These are phyloP conservation scores for Bhutanitis thaidina DNA, from an alignment of 2,888 invertebrate genomes.

Conservation along the genomic window DNA sequence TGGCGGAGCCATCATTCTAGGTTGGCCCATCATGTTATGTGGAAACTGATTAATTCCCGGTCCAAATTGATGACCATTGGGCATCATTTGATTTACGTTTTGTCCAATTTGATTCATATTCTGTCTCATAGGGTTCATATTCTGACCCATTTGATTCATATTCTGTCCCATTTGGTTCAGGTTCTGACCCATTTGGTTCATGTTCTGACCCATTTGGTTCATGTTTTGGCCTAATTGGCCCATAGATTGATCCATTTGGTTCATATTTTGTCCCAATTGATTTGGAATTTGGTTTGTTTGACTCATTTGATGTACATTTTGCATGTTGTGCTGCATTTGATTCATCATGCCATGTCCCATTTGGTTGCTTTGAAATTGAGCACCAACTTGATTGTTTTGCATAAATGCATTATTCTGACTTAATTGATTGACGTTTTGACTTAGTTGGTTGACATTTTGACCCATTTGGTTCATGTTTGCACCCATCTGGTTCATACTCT, in stretches of 20 bases:
- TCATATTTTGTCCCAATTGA: conserved; percentile 37
- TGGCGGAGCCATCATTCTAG: conserved; percentile 61
- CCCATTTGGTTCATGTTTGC: conserved; percentile 42
- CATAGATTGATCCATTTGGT: conserved; percentile 34
- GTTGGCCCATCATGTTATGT: conserved; percentile 56
- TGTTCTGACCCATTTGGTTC: conserved; percentile 37
- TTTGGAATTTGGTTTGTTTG: conserved; percentile 30
- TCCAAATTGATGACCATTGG: conserved; percentile 59
- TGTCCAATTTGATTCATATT: conserved; percentile 32
- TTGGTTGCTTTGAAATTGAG: conserved; percentile 41
- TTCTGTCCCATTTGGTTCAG: conserved; percentile 36
- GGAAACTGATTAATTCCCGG: conserved; percentile 54
- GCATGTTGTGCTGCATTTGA: conserved; percentile 34
- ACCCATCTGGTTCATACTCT: conserved; percentile 28
- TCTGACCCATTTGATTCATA: conserved; percentile 36
- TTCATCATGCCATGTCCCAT: conserved; percentile 39
- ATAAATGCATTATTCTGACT: conserved; percentile 33
- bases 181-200: conserved; percentile 30
- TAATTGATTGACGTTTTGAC: conserved; percentile 36
- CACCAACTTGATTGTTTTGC: conserved; percentile 34
- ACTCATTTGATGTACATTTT: conserved; percentile 37
- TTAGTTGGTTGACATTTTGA: conserved; percentile 31
- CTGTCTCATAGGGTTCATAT: conserved; percentile 34
- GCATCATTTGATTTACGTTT: conserved; percentile 42
- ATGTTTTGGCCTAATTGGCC: conserved; percentile 40